These are phyloP conservation scores for Tetraodon nigroviridis DNA, from an alignment of 2,113 vertebrate genomes.

Conservation along the genomic window DNA sequence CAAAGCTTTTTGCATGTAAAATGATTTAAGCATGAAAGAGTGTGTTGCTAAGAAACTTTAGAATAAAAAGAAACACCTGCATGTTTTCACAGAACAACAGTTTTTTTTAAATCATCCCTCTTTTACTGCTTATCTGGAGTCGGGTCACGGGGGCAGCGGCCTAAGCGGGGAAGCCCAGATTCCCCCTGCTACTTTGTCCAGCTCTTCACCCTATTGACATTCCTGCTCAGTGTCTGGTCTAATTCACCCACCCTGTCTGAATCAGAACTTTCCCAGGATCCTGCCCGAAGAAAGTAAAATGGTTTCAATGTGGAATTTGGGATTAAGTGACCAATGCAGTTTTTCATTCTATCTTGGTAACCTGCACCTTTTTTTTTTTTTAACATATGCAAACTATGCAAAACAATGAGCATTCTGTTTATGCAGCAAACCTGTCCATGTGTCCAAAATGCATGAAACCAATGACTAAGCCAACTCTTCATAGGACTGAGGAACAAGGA, in stretches of 20 bases:
- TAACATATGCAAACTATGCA: slow-evolving; percentile 50
- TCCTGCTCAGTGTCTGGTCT: not conserved
- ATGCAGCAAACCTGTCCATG: slow-evolving; percentile 30
- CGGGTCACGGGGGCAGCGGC: too few species aligned
- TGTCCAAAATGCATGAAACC: slow-evolving; percentile 11
- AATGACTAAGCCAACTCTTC: slow-evolving; percentile 1
- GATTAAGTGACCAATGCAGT: slow-evolving; percentile 52
- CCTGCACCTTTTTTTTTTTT: slow-evolving; percentile 24
- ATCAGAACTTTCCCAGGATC: slow-evolving; percentile 31
- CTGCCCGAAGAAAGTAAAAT: slow-evolving; percentile 62
- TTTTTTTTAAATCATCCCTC: too few species aligned
- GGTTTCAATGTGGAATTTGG: slow-evolving; percentile 67
- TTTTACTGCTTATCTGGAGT: too few species aligned
- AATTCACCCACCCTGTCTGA: slow-evolving; percentile 41
- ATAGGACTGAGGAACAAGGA: too few species aligned
- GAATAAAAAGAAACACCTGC: too few species aligned
- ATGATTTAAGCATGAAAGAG: too few species aligned
- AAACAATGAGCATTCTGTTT: slow-evolving; percentile 57
- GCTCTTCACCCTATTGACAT: too few species aligned
- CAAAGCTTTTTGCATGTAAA: too few species aligned
- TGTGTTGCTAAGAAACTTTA: too few species aligned
- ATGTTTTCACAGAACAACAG: too few species aligned
- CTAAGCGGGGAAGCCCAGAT: too few species aligned
- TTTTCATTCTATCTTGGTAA: not conserved
- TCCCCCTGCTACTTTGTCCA: too few species aligned